Evolutionary conservation across 2,797 vertebrate species (phyloP), one percentile per base, ranked within the genome.

Genomic region (Coracias cyanogaster): DNA sequence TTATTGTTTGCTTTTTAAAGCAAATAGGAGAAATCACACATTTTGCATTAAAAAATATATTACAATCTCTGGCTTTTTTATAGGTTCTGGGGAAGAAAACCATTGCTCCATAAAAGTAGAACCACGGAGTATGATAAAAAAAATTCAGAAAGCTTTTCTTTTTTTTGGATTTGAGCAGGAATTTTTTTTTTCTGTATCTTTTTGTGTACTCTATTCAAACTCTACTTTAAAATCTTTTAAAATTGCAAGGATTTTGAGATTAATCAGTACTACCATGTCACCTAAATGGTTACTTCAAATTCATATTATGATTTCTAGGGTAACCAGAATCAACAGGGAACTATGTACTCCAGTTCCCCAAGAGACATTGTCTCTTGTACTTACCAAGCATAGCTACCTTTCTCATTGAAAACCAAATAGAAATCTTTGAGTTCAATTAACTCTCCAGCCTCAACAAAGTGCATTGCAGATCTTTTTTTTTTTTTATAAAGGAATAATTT

Each of bases 381-480:
- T 85, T 90, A 79, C 39, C 31, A 85, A 86, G 43, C 54, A 49
- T 3, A 94, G 65, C 39, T 41, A 70, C 7, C 49, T 86, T 79
- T 57, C 60, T 74, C 73, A 70, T 1, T 33, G 70, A 85, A 96
- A 95, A 74, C 46, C 86, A 90, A 94, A 16, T 58, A 82, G 31
- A 86, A 86, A 91, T 70, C 70, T 89, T 58, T 37, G 64, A 46
- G 84, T 85, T 93, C 86, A 97, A 81, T 94, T 79, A 94, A 83
- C 62, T 85, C 43, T 83, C 43, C 52, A 70, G 49, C 16, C 73
- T 88, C 64, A 86, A 91, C 28, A 71, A 57, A 85, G 26, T 81
- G 57, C 43, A 72, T 5, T 82, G 41, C 69, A 79, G 41, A 65
- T 51, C 80, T 41, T 45, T 45, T 46, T 46, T 95, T 95, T 92